Evolutionary conservation across 2,888 invertebrate species (phyloP).

Genomic region (Drosophila subsilvestris): DNA sequence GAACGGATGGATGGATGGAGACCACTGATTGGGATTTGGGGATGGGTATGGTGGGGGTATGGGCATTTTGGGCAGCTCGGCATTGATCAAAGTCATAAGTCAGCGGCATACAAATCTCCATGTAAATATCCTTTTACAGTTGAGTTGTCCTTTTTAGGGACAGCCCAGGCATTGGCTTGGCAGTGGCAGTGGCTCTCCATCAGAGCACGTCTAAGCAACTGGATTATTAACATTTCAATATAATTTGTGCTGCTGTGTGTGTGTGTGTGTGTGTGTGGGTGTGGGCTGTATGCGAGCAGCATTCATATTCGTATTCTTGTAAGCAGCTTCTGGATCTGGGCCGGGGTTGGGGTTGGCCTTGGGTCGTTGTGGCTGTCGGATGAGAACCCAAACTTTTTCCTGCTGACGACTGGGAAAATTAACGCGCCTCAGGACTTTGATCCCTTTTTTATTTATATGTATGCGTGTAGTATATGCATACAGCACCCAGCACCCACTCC

Average conservation of each 20-base stretch:
- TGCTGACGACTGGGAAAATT: conserved; percentile 77
- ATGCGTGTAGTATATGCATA: conserved; percentile 37
- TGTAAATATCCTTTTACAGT: conserved; percentile 78
- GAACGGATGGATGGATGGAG: conserved; percentile 53
- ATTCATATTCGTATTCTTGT: conserved; percentile 29
- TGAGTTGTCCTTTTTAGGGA: conserved; percentile 63
- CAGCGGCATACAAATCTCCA: conserved; percentile 76
- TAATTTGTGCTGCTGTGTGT: conserved; percentile 57
- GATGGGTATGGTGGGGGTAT: not conserved
- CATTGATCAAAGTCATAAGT: conserved; percentile 81
- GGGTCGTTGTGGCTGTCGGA: no score
- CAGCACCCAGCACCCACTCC: conserved; percentile 13
- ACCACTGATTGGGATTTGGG: conserved; percentile 25
- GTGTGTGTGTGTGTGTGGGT: not conserved
- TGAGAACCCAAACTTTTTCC: conserved; percentile 61
- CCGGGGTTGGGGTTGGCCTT: not conserved
- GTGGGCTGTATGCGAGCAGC: not conserved
- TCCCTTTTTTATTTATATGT: conserved; percentile 59
- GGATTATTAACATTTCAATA: conserved; percentile 82
- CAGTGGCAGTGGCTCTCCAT: conserved; percentile 3
- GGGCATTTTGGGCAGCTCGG: conserved; percentile 11
- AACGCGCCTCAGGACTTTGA: conserved; percentile 77
- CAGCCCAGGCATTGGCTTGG: conserved; percentile 10
- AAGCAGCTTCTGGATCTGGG: no score
- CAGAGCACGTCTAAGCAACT: conserved; percentile 75